Conservation (phyloP, 2,113 vertebrate species). For the Syngnathus typhle region DNA sequence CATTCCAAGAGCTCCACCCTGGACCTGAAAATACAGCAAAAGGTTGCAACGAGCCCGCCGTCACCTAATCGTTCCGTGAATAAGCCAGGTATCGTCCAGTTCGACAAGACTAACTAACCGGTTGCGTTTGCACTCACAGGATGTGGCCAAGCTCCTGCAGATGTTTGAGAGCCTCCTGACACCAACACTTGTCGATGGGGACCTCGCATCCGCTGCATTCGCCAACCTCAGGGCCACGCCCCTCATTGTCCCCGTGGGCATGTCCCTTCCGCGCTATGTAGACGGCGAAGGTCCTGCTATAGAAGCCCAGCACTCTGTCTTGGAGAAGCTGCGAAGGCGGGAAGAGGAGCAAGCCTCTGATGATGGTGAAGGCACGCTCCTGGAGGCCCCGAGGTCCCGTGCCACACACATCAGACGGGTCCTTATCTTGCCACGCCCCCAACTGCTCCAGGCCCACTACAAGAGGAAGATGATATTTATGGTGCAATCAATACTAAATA, state of each 20-base stretch:
- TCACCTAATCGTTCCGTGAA: background rate
- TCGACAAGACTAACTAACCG: background rate
- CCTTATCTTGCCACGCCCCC: conserved; percentile 76
- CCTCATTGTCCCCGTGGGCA: conserved; percentile 29
- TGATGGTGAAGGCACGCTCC: conserved; percentile 83
- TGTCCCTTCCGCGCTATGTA: conserved; percentile 78
- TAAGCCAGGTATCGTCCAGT: too few species aligned
- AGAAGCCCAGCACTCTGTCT: conserved; percentile 83
- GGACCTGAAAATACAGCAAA: background rate
- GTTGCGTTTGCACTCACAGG: conserved; percentile 73
- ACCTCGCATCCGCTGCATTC: conserved; percentile 78
- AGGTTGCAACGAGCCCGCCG: background rate
- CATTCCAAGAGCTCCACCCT: conserved; percentile 85
- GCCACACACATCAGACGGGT: conserved; percentile 55
- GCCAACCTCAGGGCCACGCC: conserved; percentile 27
- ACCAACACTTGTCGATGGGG: conserved; percentile 78
- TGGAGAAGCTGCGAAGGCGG: conserved; percentile 80
- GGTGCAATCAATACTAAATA: too few species aligned
- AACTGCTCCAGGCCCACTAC: conserved; percentile 78
- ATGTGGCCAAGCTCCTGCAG: conserved; percentile 84
- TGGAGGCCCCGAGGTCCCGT: conserved; percentile 72
- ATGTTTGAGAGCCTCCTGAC: conserved; percentile 80
- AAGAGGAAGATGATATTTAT: conserved; percentile 12
- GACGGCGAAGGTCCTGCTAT: conserved; percentile 85
- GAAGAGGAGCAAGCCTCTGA: conserved; percentile 89